Evolutionary conservation across 2,888 invertebrate genomes (phyloP), one percentile per base, ranked within the genome.

Genomic region (Uloborus plumipes): DNA sequence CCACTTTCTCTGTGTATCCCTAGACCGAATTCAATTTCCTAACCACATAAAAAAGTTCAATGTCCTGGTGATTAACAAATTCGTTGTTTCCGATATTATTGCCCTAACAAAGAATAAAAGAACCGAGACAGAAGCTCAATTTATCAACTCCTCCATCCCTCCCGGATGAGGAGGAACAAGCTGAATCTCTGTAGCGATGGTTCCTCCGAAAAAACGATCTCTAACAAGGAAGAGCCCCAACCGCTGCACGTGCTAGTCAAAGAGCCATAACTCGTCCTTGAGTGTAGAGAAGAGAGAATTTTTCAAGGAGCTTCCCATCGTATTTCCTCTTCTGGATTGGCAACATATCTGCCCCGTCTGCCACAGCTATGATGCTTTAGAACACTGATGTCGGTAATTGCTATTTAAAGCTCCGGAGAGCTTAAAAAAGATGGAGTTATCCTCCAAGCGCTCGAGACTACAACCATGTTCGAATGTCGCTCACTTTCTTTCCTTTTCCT

Each of bases 311-410:
- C 18, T 50, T 49, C 39, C n/a, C 26, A n/a, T 55, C 58, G 49
- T 66, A 64, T 78, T 58, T 71, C 65, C 71, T 78, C 71, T 65
- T 20, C 67, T n/a, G 16, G 55, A 15, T 59, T 78, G 78, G 78
- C 78, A 78, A 65, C 78, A 59, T 78, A 78, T 78, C 78, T 78
- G 78, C 78, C 39, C 64, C 65, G 78, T 78, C 71, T 78, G 70
- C 64, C 55, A 16, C 76, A n/a, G 66, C 65, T 22, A 59, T 59
- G 55, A 55, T 18, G 69, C 47, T 77, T 64, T 55, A 26, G 65
- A 65, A 65, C 64, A 64, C 62, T 18, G 15, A 18, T 20, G 53
- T 9, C n/a, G 62, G 22, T 20, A 55, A 31, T 6, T 49, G 51
- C 79, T 79, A 79, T 79, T 79, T 79, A 58, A 66, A 65, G 59